A percentile compares a stretch with the other conserved stretches of the same genome.
phyloP scores from a whole-genome alignment of 1,140 invertebrate species.

The Liolophura sinensis region DNA sequence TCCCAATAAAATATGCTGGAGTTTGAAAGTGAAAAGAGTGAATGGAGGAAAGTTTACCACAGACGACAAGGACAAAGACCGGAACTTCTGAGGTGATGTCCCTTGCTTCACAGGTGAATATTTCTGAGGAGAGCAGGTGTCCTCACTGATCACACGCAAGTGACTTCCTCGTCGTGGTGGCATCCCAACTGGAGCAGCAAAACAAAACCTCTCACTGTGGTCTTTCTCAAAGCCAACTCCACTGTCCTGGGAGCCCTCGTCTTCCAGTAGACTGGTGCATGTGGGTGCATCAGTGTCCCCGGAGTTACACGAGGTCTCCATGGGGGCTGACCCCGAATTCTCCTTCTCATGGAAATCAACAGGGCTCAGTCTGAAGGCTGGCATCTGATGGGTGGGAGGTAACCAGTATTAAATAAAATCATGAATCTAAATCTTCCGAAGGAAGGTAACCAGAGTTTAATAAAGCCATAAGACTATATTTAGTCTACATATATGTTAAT shows the following conservation, averaged over 20 bases:
- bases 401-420: no score
- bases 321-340: conserved; percentile 14
- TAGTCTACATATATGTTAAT: no score
- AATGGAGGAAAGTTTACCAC: neutral
- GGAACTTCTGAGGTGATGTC: conserved; percentile 14
- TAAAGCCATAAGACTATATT: no score
- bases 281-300: neutral
- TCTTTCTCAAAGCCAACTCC: conserved; percentile 36
- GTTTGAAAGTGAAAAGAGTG: no score
- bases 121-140: conserved; percentile 56
- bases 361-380: conserved; percentile 35
- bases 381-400: conserved; percentile 18
- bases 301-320: neutral
- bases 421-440: no score
- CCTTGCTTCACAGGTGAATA: conserved; percentile 41
- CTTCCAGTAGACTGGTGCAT: conserved; percentile 18
- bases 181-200: conserved; percentile 62
- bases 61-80: conserved; percentile 14
- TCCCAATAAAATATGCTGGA: neutral
- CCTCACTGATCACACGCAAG: conserved; percentile 48
- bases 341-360: conserved; percentile 30
- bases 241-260: conserved; percentile 49
- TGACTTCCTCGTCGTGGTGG: conserved; percentile 55
- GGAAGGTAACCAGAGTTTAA: no score
- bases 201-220: conserved; percentile 47